Evolutionary conservation across 2,113 vertebrate species (phyloP).

Genomic region (Stigmatopora nigra): DNA sequence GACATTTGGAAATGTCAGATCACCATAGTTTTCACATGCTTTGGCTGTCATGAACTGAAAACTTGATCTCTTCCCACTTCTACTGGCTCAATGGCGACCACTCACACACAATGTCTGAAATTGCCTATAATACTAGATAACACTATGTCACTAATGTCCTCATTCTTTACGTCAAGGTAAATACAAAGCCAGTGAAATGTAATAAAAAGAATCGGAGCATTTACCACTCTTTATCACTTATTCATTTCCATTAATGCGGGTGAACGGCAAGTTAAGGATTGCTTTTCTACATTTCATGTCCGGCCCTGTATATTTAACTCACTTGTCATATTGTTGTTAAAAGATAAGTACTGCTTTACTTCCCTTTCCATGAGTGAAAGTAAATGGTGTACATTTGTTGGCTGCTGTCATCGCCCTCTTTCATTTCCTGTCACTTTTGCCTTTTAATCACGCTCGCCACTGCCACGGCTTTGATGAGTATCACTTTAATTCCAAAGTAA

Average conservation of each 20-base stretch:
- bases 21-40: not conserved
- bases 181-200: not conserved
- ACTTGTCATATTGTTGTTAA: not conserved
- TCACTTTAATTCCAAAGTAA: not conserved
- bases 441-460: not conserved
- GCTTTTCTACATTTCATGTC: no score
- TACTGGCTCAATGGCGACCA: not conserved
- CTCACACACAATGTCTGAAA: not conserved
- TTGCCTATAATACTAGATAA: not conserved
- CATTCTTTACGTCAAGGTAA: not conserved
- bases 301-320: not conserved
- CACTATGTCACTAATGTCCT: no score
- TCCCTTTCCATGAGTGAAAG: constrained; percentile 20
- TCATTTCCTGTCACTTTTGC: not conserved
- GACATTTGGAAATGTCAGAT: constrained; percentile 1
- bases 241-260: not conserved
- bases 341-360: constrained; percentile 15
- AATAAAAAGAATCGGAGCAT: not conserved
- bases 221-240: not conserved
- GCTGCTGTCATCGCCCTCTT: not conserved
- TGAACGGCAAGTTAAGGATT: not conserved
- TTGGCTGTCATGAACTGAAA: not conserved
- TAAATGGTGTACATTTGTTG: constrained; percentile 21
- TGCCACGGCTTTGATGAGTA: not conserved
- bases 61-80: not conserved